Evolutionary conservation across 1,140 invertebrate species (phyloP).

Genomic region (Adoxophyes honmai): DNA sequence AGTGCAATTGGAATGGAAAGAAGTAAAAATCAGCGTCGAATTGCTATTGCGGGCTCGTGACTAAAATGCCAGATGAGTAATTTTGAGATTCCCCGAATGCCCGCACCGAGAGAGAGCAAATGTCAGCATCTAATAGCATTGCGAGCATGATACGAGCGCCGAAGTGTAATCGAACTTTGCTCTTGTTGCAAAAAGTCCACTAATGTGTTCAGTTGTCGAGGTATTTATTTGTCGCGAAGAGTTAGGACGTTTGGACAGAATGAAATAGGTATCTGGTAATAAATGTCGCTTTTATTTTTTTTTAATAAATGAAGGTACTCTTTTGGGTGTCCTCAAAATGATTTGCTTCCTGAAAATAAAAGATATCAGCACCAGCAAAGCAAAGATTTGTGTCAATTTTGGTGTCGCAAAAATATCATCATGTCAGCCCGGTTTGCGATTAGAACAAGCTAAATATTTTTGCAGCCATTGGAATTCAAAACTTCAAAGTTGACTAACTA

Average conservation of each 20-base stretch:
- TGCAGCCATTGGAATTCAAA: background rate
- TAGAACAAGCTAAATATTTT: no score
- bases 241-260: background rate
- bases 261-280: background rate
- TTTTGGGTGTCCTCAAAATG: no score
- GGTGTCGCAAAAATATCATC: no score
- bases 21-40: constrained; percentile 72
- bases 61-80: constrained; percentile 71
- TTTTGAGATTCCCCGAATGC: constrained; percentile 68
- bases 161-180: constrained; percentile 51
- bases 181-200: constrained; percentile 40
- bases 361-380: no score
- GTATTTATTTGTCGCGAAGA: no score
- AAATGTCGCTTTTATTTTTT: constrained; percentile 20
- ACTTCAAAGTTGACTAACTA: background rate
- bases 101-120: constrained; percentile 50
- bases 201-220: constrained; percentile 25
- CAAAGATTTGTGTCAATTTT: no score
- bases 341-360: no score
- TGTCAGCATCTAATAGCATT: constrained; percentile 67
- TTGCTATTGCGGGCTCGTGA: constrained; percentile 58
- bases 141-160: constrained; percentile 47
- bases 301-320: no score
- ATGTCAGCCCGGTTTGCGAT: no score
- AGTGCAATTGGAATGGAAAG: constrained; percentile 70